phyloP scores from a whole-genome alignment of 23 tunicate genomes.

The Diplosoma virens region DNA sequence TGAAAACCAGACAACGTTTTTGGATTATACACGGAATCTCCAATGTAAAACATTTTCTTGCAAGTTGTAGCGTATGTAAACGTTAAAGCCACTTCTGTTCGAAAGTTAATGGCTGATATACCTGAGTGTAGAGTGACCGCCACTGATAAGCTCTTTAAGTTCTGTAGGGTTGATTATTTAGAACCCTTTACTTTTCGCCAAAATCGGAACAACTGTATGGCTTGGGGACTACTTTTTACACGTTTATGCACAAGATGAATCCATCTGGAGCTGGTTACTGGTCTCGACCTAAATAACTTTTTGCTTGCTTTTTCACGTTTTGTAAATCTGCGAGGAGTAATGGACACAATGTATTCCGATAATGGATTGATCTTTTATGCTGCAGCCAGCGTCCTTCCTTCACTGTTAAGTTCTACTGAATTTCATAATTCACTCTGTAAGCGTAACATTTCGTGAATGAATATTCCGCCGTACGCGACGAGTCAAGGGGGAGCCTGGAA shows the following conservation, averaged over 20 bases:
- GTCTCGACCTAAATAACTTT: not conserved
- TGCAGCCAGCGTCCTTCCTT: not conserved
- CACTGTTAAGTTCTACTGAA: not conserved
- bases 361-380: not conserved
- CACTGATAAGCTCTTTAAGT: too few relatives aligned
- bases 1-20: too few relatives aligned
- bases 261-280: conserved; percentile 4
- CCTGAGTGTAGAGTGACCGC: too few relatives aligned
- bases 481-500: conserved; percentile 16
- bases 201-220: too few relatives aligned
- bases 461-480: conserved; percentile 14
- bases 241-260: not conserved
- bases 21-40: too few relatives aligned
- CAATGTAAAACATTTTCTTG: too few relatives aligned
- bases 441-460: not conserved
- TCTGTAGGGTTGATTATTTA: too few relatives aligned
- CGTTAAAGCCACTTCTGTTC: too few relatives aligned
- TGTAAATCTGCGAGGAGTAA: not conserved
- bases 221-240: conserved; percentile 2
- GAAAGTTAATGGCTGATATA: too few relatives aligned
- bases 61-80: too few relatives aligned
- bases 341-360: conserved; percentile 7
- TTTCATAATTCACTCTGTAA: not conserved
- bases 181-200: too few relatives aligned
- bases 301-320: conserved; percentile 10